Base-by-base conservation (phyloP, 2,113 vertebrate species). In the Hyperoodon ampullatus region DNA sequence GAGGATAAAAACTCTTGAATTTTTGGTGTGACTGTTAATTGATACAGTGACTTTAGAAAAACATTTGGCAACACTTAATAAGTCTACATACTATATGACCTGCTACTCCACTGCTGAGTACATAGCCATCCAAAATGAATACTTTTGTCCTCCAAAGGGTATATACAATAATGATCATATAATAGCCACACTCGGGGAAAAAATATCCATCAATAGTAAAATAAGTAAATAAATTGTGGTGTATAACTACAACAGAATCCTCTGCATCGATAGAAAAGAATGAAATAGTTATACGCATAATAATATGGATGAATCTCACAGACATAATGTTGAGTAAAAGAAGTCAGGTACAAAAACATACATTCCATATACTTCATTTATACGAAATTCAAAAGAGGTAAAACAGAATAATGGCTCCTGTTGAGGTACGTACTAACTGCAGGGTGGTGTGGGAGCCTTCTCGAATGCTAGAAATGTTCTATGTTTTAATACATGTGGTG, bases 191-290 rank as follows among this genome's bases (percentile, higher is more conserved):
- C 16, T 68, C 14, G 15, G 11, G 44, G 55, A 75, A 83, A 81
- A 35, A 50, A 33, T 81, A 47, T 53, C 63, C 42, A 74, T 16
- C 83, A 75, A 58, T 11, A 50, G 15, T 47, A 85, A 66, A 80
- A 42, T 44, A n/a, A 90, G 18, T 47, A 14, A 88, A 81, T 14
- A 95, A 80, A 70, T 21, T 81, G 33, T 82, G 53, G 14, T 88
- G 39, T 28, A 16, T 8, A 39, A 60, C 10, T 50, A n/a, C 28
- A 87, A 78, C 0, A 58, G 39, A 78, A 77, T 44, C 1, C 21
- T 35, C 35, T 9, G 7, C 8, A 78, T 15, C 19, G 35, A 24
- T 63, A 28, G 61, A 75, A 85, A 82, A 50, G 6, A 86, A 87
- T 47, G 39, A 92, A 47, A 2, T 39, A 82, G 18, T 35, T 18